Conservation (phyloP, 2,797 vertebrate species). For the Numenius phaeopus region DNA sequence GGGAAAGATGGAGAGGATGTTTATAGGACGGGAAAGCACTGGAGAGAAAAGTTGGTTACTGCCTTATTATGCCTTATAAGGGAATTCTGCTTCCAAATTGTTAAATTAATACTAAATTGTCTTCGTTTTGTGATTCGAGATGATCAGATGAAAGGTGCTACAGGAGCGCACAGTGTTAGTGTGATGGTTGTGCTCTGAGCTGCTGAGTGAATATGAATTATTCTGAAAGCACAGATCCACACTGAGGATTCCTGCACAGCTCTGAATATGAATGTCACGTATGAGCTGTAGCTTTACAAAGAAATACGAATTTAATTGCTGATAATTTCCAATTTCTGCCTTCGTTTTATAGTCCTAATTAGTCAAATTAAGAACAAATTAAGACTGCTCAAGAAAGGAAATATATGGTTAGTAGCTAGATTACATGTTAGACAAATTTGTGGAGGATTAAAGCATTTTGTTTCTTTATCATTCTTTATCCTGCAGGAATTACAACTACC, state of each 20-base stretch:
- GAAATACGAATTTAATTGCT: neutral
- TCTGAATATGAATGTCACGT: neutral
- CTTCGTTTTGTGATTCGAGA: neutral
- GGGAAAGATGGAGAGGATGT: neutral
- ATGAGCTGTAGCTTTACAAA: neutral
- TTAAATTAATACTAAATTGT: neutral
- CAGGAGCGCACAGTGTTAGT: neutral
- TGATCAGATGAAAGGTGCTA: neutral
- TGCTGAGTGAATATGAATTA: neutral
- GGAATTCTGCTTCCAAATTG: neutral
- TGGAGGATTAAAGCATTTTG: conserved; percentile 73
- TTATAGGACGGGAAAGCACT: neutral
- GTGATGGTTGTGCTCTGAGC: neutral
- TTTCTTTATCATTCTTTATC: conserved; percentile 75
- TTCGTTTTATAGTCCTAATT: conserved; percentile 28
- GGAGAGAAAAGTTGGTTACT: neutral
- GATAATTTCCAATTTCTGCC: neutral
- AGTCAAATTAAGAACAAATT: conserved; percentile 55
- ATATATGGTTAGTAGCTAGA: conserved; percentile 69
- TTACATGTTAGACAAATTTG: conserved; percentile 69
- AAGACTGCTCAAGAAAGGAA: conserved; percentile 42
- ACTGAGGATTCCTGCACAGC: neutral
- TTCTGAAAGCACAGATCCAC: neutral
- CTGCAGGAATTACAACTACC: conserved; percentile 70
- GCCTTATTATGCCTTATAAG: neutral